Base-by-base conservation (phyloP, 2,888 invertebrate genomes). In the Polyploca ridens region DNA sequence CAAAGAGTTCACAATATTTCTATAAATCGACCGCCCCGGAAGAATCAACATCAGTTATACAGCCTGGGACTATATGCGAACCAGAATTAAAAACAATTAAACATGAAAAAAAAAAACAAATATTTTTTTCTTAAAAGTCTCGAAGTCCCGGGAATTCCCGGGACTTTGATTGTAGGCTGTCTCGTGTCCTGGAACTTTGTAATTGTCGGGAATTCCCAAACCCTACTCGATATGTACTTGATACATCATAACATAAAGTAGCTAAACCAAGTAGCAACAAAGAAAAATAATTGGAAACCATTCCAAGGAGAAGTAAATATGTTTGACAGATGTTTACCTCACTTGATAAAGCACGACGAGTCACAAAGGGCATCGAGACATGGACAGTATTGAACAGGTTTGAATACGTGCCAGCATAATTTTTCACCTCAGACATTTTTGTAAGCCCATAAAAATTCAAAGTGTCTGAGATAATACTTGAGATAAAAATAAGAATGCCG, bases 361-460 rank as follows among this genome's bases (percentile, higher is more conserved):
- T 75, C 71, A 81, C 81, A 83, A 82, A 85, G 78, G 72, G 70
- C 73, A 85, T 83, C 79, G 70, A 76, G 82, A 81, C 85, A 46
- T 82, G 77, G 84, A 84, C 83, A 27, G 27, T 27, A 27, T 27
- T 27, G 77, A 84, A 84, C 83, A 82, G 71, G 73, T 83, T 92
- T 93, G 92, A 90, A 82, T 75, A 67, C 69, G 74, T 91, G 92
- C 93, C 93, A 92, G 82, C 78, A 63, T 64, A 66, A 81, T 81
- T 84, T 83, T 85, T 84, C 78, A 77, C 77, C 77, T 77, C 78
- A 78, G 75, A 83, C 75, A 83, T 87, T 88, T 88, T 90, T 88
- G 74, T 71, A 67, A 81, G 84, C 84, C 76, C 78, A 86, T 87
- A 87, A 87, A n/a, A 88, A 86, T 10, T 38, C 13, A 84, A n/a